Conservation (phyloP, 2,888 invertebrate genomes). For the Luffia ferchaultella region DNA sequence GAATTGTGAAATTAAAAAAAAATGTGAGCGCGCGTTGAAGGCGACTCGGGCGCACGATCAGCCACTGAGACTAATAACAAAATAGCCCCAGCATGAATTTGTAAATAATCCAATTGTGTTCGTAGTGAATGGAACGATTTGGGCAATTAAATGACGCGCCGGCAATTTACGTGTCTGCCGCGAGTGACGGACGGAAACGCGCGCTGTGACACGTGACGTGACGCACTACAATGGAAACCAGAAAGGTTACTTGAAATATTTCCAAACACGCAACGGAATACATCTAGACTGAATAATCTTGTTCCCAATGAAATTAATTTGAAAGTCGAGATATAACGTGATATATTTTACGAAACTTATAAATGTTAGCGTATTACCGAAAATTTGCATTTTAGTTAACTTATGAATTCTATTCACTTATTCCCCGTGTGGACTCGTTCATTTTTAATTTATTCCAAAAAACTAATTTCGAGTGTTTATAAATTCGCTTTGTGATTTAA, state of each 20-base stretch:
- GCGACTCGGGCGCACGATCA: not conserved
- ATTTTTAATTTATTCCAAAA: not conserved
- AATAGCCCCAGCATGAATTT: not conserved
- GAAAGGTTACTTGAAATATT: not conserved
- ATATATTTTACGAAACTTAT: not conserved
- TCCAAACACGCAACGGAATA: not conserved
- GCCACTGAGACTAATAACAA: not conserved
- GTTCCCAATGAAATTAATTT: not conserved
- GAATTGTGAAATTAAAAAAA: too few relatives aligned
- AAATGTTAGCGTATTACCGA: not conserved
- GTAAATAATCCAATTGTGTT: not conserved
- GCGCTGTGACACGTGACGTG: not conserved
- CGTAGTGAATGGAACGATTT: not conserved
- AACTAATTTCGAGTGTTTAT: not conserved
- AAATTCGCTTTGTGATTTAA: not conserved
- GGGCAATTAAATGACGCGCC: constrained; percentile 8
- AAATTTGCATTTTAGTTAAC: not conserved
- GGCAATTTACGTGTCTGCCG: constrained; percentile 42
- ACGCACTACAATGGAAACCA: not conserved
- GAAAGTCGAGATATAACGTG: not conserved
- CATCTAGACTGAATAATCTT: not conserved
- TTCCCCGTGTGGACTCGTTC: not conserved
- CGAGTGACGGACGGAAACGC: constrained; percentile 3
- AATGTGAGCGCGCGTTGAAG: too few relatives aligned
- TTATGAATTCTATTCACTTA: too few relatives aligned